Base-by-base conservation (phyloP, 2,888 invertebrate genomes). In the Eristalis tenax region DNA sequence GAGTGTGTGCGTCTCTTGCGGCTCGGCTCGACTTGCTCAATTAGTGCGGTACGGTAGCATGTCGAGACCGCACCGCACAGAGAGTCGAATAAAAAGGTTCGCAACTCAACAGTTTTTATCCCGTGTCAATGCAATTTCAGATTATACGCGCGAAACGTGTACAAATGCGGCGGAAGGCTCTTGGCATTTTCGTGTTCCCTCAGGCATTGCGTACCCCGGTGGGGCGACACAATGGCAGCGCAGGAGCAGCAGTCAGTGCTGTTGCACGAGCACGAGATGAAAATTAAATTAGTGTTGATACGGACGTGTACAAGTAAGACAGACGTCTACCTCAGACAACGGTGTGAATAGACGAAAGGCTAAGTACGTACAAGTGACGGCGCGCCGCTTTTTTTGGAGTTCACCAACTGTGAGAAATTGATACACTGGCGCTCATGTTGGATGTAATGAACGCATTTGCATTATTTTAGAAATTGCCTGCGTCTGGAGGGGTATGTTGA, bases 111-210 rank as follows among this genome's bases (percentile, higher is more conserved):
- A 38, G 22, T 68, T 40, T 65, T 32, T 43, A 69, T 74, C 32
- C 64, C 73, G 59, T 68, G 64, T 79, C 69, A 83, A 69, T 64
- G 73, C 40, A 59, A 83, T 63, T 69, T 83, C 43, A 66, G 78
- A 78, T 78, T 78, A 65, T 64, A 23, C 57, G 63, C 69, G 23
- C 64, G 40, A 71, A 78, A 78, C 57, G 64, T 65, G 63, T 70
- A 64, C 69, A 26, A 77, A 64, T 69, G 78, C 70, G 69, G 50
- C 32, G 76, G 50, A 63, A 69, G 59, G 50, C 63, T 71, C 56
- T 23, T 23, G 56, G n/a, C 43, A 40, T 57, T 69, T 56, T 50
- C 56, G 38, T 40, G 43, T 18, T 64, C 26, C 77, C 35, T 38
- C 32, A 64, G 23, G 18, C 50, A 70, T 63, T 77, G 77, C 77